Base-by-base conservation (phyloP, 2,888 invertebrate species). In the Barypeithes pellucidus region DNA sequence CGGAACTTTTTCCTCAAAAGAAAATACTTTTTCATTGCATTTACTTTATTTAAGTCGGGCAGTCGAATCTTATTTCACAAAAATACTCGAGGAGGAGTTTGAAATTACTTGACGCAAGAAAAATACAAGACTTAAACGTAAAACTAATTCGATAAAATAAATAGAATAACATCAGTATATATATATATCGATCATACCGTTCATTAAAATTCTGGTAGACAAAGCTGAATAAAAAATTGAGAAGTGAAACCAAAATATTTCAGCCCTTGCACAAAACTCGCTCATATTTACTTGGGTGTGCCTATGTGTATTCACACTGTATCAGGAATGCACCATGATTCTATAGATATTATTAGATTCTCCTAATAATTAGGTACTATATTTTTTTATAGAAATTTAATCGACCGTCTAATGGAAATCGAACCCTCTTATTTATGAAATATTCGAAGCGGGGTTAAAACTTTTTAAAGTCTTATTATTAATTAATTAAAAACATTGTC, bases 61-160 rank as follows among this genome's bases (percentile, higher is more conserved):
- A 67, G 66, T 72, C 52, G 65, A 59, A 69, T 63, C 63, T 63
- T 62, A 70, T 70, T 57, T 71, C 47, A 57, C 65, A 57, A 65
- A 47, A 72, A 67, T 41, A 61, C 61, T 72, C 52, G 41, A 52
- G 71, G 50, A 60, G 61, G 41, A 47, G 52, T 67, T 67, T 72
- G 66, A 67, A 60, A 60, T 39, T 57, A 36, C 36, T 57, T 69
- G 24, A 61, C 47, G 20, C 52, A 59, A 33, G 43, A 45, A 41
- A 67, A 24, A 29, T 16, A 67, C 11, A 29, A 12, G 9, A 16
- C 16, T 16, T 45, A 4, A 14, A 12, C n/a, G 14, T 41, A 14
- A 41, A 41, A 14, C n/a, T 41, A 41, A 41, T 9, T 29, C 29
- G 29, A 29, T 29, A 29, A 29, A 29, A 29, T 29, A 29, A 29